These are phyloP conservation scores for Seriola quinqueradiata DNA, from an alignment of 2,113 vertebrate genomes.

Conservation along the genomic window DNA sequence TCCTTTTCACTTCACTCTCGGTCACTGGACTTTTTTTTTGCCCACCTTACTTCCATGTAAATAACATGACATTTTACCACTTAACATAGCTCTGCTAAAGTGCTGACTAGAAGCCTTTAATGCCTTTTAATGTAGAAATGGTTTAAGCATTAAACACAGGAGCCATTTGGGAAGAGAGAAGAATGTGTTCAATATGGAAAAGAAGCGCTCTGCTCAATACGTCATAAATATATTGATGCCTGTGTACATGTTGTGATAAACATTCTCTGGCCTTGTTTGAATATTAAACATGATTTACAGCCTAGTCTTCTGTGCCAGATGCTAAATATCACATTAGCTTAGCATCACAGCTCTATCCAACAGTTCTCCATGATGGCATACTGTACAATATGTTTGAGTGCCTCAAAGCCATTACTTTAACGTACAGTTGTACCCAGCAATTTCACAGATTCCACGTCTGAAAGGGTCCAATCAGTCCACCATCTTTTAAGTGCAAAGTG, in stretches of 20 bases:
- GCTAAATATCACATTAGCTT: background rate
- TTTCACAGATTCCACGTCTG: slow-evolving; percentile 35
- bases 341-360: background rate
- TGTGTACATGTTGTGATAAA: background rate
- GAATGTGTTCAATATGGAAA: background rate
- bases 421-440: background rate
- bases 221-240: background rate
- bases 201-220: background rate
- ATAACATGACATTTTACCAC: background rate
- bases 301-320: background rate
- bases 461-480: slow-evolving; percentile 42
- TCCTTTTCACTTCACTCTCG: too few species aligned
- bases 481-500: slow-evolving; percentile 55
- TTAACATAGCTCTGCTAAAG: background rate
- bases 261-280: background rate
- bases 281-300: background rate
- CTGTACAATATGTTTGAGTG: slow-evolving; percentile 3
- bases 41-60: too few species aligned
- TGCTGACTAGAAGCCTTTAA: background rate
- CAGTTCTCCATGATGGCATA: background rate
- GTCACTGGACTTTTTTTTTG: too few species aligned
- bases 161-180: background rate
- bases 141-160: background rate
- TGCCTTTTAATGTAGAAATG: background rate
- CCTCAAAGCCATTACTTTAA: slow-evolving; percentile 38